Conservation (phyloP, 2,888 invertebrate genomes). For the Drosophila macrospina region DNA sequence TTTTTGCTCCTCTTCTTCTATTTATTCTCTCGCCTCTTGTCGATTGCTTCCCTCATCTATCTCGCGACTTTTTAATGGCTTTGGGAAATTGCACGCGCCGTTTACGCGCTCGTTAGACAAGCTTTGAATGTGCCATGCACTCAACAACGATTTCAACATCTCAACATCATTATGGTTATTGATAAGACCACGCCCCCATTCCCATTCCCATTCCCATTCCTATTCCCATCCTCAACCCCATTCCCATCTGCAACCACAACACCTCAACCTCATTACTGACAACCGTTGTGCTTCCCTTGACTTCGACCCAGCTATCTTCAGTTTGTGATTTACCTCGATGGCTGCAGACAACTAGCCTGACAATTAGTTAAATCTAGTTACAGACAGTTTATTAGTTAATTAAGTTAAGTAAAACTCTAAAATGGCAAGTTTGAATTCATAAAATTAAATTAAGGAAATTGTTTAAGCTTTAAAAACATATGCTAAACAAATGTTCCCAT, state of each 20-base stretch:
- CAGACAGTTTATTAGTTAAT: conserved; percentile 22
- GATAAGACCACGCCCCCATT: conserved; percentile 55
- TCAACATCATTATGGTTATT: conserved; percentile 75
- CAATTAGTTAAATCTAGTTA: conserved; percentile 12
- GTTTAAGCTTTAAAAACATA: no score
- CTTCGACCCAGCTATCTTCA: not conserved
- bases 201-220: not conserved
- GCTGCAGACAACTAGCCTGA: conserved; percentile 7
- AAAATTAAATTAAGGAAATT: not conserved
- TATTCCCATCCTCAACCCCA: not conserved
- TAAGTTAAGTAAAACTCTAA: not conserved
- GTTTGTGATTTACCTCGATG: conserved; percentile 36
- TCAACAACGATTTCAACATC: conserved; percentile 46
- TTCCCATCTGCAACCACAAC: not conserved
- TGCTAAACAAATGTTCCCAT: no score
- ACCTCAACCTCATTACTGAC: not conserved
- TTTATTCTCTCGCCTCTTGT: not conserved
- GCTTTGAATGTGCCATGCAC: conserved; percentile 51
- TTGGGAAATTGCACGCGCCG: conserved; percentile 79
- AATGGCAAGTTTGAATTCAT: not conserved
- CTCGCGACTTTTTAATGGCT: conserved; percentile 71
- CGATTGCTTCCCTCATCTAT: conserved; percentile 31
- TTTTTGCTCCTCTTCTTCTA: conserved; percentile 49
- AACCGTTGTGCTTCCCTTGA: not conserved
- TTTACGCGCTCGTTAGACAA: conserved; percentile 77